phyloP scores from a whole-genome alignment of 1,140 invertebrate genomes.

The Adelges cooleyi region DNA sequence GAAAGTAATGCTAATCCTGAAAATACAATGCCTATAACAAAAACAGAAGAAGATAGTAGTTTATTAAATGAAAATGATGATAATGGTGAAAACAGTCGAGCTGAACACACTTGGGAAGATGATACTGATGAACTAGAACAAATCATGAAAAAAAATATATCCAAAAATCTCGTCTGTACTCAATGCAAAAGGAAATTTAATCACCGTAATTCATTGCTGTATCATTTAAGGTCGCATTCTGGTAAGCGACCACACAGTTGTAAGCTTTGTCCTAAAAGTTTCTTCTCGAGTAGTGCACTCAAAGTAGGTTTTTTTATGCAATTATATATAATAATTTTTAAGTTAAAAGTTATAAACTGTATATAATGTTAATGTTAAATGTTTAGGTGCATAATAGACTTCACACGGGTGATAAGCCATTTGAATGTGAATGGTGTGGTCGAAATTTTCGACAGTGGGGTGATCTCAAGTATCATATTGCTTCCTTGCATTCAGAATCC shows the following conservation, averaged over 20 bases:
- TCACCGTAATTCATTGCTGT: slow-evolving; percentile 70
- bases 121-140: slow-evolving; percentile 19
- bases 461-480: slow-evolving; percentile 79
- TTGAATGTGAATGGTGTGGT: slow-evolving; percentile 65
- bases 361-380: slow-evolving; percentile 2
- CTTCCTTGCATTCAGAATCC: slow-evolving; percentile 66
- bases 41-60: slow-evolving; percentile 22
- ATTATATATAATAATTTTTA: background rate
- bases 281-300: slow-evolving; percentile 64
- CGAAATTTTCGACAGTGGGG: slow-evolving; percentile 73
- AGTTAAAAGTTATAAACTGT: background rate
- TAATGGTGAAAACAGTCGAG: slow-evolving; percentile 12
- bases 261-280: slow-evolving; percentile 65
- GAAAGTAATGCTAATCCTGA: slow-evolving; percentile 4
- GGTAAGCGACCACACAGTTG: slow-evolving; percentile 67
- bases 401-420: slow-evolving; percentile 67
- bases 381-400: slow-evolving; percentile 56
- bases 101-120: slow-evolving; percentile 20
- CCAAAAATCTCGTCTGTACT: slow-evolving; percentile 44
- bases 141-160: slow-evolving; percentile 25
- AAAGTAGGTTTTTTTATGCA: slow-evolving; percentile 47
- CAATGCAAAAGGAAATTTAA: slow-evolving; percentile 63
- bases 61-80: slow-evolving; percentile 10
- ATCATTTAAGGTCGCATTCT: slow-evolving; percentile 68
- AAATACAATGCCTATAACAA: background rate